phyloP scores from a whole-genome alignment of 2,797 vertebrate species.

The Pseudochromis fuscus region DNA sequence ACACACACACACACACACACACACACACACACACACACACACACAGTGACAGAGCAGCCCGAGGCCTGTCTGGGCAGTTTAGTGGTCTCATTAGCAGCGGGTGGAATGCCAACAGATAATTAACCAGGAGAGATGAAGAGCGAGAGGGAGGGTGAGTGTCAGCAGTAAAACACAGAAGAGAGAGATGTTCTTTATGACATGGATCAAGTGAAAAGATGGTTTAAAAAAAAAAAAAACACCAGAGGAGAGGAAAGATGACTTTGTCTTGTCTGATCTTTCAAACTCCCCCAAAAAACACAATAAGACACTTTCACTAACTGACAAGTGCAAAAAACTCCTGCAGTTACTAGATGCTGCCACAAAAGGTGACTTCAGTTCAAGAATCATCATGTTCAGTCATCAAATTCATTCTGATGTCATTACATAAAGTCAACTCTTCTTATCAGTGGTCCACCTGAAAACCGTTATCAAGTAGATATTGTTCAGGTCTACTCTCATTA shows the following conservation, averaged over 20 bases:
- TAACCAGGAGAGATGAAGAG: slow-evolving; percentile 76
- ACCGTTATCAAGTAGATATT: too few species aligned
- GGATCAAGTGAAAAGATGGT: slow-evolving; percentile 43
- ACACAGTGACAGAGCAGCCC: slow-evolving; percentile 42
- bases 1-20: slow-evolving; percentile 34
- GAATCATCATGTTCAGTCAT: too few species aligned
- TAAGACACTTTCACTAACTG: slow-evolving; percentile 20
- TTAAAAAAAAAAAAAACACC: too few species aligned
- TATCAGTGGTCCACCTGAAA: too few species aligned
- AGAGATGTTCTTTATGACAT: slow-evolving; percentile 43
- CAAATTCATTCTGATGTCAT: too few species aligned
- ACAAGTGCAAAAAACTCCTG: too few species aligned
- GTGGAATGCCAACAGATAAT: slow-evolving; percentile 80
- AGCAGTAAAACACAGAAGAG: slow-evolving; percentile 65
- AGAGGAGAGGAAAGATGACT: slow-evolving; percentile 6
- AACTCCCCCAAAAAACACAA: not conserved
- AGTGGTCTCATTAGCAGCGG: slow-evolving; percentile 82
- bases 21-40: slow-evolving; percentile 19
- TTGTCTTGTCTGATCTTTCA: not conserved
- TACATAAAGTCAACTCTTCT: too few species aligned
- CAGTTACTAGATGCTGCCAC: too few species aligned
- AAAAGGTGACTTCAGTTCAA: too few species aligned
- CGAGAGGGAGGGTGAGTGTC: slow-evolving; percentile 64
- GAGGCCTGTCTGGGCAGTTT: slow-evolving; percentile 79
- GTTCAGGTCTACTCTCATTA: too few species aligned